Evolutionary conservation across 1,140 invertebrate species (phyloP), one percentile per base, ranked within the genome.

Genomic region (Samia ricini): DNA sequence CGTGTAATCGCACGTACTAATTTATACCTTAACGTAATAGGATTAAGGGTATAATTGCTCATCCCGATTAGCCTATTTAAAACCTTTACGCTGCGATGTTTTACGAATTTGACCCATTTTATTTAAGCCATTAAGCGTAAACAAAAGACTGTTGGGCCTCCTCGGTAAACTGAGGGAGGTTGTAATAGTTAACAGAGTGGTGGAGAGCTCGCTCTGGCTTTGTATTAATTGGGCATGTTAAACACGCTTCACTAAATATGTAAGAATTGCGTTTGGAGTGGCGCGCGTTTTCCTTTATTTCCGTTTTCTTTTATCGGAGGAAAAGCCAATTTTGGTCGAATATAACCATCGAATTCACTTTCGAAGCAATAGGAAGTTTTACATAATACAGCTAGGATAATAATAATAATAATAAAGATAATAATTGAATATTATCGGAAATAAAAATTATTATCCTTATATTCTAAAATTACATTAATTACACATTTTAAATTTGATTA

Each of bases 121-220:
- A 83, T 85, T 85, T 85, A 79, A 85, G 80, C 80, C 84, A 85
- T 89, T 89, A 85, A 80, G 74, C 83, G 78, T 83, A 82, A 81
- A 83, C 83, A 86, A 89, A 85, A 87, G 83, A 85, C 74, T 80
- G 69, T 70, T 70, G 74, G 33, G 33, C 33, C 74, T 64, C 72
- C 72, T 74, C 69, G 63, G 76, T 80, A 77, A 81, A 76, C 76
- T 76, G 76, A 76, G 76, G 76, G 76, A 63, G 73, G 72, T 75
- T 72, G 73, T 79, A 81, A 83, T 84, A 80, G 83, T 82, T 79
- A 76, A 79, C 77, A 72, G 74, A 76, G 81, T 70, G 76, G 71
- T 68, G 72, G 71, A 70, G 65, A 42, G 4, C 63, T 56, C 52
- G 64, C 64, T 69, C 61, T 73, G 76, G 71, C 78, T 80, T 76